phyloP scores from a whole-genome alignment of 2,113 vertebrate genomes.

The Puntigrus tetrazona region DNA sequence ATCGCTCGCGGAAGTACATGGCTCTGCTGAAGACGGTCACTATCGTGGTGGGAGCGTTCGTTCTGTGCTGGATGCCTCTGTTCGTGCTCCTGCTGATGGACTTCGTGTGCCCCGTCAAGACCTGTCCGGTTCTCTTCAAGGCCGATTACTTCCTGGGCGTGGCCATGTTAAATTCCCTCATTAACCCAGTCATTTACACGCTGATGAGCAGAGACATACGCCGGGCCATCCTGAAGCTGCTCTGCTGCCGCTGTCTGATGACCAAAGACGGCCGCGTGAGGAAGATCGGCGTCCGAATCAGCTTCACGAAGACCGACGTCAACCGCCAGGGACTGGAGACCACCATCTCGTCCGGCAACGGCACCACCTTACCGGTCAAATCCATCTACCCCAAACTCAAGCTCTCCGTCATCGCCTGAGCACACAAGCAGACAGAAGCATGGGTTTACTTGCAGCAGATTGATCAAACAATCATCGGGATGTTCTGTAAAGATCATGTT shows the following conservation, averaged over 20 bases:
- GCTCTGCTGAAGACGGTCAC: slow-evolving; percentile 86
- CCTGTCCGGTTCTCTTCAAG: slow-evolving; percentile 78
- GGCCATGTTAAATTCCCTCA: slow-evolving; percentile 87
- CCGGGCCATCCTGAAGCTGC: slow-evolving; percentile 78
- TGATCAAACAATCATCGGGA: too few species aligned
- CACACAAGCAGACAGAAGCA: too few species aligned
- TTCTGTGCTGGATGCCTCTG: slow-evolving; percentile 86
- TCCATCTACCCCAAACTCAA: slow-evolving; percentile 68
- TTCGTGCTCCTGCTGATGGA: slow-evolving; percentile 86
- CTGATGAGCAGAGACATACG: slow-evolving; percentile 87
- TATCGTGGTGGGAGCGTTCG: slow-evolving; percentile 85
- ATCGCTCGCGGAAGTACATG: slow-evolving; percentile 78
- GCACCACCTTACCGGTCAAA: slow-evolving; percentile 71
- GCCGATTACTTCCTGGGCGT: slow-evolving; percentile 87
- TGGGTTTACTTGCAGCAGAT: too few species aligned
- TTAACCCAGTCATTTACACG: slow-evolving; percentile 92
- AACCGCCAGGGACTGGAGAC: slow-evolving; percentile 75
- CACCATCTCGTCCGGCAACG: slow-evolving; percentile 77
- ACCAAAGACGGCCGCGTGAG: slow-evolving; percentile 68
- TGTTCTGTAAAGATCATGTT: too few species aligned
- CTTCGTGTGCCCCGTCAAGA: slow-evolving; percentile 74
- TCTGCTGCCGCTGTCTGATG: slow-evolving; percentile 77
- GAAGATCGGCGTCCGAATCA: slow-evolving; percentile 66
- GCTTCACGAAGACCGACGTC: slow-evolving; percentile 80
- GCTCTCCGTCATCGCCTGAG: background rate